Conservation (phyloP, 2,113 vertebrate genomes). For the Trinectes maculatus region DNA sequence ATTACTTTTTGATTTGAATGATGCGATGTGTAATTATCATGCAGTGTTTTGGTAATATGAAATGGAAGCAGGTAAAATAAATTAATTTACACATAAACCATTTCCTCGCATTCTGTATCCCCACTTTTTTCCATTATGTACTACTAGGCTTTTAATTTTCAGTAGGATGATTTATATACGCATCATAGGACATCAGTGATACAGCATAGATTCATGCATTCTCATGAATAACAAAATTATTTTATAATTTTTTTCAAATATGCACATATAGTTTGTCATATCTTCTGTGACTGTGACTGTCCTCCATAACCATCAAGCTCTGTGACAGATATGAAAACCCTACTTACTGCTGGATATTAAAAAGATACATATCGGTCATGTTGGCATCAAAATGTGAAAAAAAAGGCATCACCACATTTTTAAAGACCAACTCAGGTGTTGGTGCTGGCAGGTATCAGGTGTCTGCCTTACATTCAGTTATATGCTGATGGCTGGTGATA, state of each 20-base stretch:
- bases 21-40: too few relatives aligned
- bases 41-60: not conserved
- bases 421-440: slow-evolving; percentile 19
- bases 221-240: slow-evolving; percentile 11
- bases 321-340: too few relatives aligned
- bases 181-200: slow-evolving; percentile 10
- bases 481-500: slow-evolving; percentile 35
- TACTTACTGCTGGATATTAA: slow-evolving; percentile 4
- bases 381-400: slow-evolving; percentile 6
- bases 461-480: slow-evolving; percentile 32
- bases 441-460: not conserved
- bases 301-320: slow-evolving; percentile 1
- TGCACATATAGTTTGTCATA: slow-evolving; percentile 12
- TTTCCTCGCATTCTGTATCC: slow-evolving; percentile 9
- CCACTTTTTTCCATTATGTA: slow-evolving; percentile 3
- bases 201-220: slow-evolving; percentile 13
- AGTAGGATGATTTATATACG: slow-evolving; percentile 10
- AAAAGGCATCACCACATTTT: slow-evolving; percentile 23
- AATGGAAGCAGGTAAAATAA: not conserved
- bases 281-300: not conserved
- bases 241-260: not conserved
- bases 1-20: too few relatives aligned
- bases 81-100: slow-evolving; percentile 10
- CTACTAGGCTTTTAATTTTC: slow-evolving; percentile 1
- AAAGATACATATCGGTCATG: slow-evolving; percentile 1